Evolutionary conservation across 2,888 invertebrate genomes (phyloP).

Genomic region (Pristionchus entomophagus): DNA sequence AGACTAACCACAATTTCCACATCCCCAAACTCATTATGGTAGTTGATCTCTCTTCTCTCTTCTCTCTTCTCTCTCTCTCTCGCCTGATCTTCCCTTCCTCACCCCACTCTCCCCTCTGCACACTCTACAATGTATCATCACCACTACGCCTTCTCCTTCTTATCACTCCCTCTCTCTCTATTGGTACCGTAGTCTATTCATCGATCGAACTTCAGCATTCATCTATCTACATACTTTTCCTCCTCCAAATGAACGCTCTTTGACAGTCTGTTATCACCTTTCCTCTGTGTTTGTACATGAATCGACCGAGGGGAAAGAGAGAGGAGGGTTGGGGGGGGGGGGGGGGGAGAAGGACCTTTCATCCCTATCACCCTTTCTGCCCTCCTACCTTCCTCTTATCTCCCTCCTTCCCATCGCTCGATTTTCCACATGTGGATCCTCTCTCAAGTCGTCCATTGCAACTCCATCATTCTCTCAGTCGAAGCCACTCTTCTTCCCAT

Average conservation of each 20-base stretch:
- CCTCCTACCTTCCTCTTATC: neutral
- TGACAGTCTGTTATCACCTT: neutral
- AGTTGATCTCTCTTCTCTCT: neutral
- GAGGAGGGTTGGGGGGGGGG: too few relatives aligned
- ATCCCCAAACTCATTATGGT: too few relatives aligned
- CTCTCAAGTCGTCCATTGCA: neutral
- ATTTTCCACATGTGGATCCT: constrained; percentile 27
- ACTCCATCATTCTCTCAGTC: constrained; percentile 5
- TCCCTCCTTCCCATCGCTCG: constrained; percentile 6
- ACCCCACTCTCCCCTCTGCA: neutral
- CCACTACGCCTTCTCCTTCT: neutral
- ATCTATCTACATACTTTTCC: neutral
- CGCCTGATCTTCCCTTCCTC: neutral
- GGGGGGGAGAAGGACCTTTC: constrained; percentile 24
- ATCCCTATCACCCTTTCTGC: neutral
- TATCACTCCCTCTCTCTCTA: neutral
- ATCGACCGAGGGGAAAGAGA: too few relatives aligned
- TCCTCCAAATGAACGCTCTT: neutral
- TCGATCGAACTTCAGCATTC: neutral
- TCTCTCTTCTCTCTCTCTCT: neutral
- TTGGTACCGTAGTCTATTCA: neutral
- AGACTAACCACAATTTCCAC: neutral
- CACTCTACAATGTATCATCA: neutral
- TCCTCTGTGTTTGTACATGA: constrained; percentile 30
- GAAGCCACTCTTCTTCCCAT: neutral